Evolutionary conservation across 2,888 invertebrate species (phyloP).

Genomic region (Coleophora flavipennella): DNA sequence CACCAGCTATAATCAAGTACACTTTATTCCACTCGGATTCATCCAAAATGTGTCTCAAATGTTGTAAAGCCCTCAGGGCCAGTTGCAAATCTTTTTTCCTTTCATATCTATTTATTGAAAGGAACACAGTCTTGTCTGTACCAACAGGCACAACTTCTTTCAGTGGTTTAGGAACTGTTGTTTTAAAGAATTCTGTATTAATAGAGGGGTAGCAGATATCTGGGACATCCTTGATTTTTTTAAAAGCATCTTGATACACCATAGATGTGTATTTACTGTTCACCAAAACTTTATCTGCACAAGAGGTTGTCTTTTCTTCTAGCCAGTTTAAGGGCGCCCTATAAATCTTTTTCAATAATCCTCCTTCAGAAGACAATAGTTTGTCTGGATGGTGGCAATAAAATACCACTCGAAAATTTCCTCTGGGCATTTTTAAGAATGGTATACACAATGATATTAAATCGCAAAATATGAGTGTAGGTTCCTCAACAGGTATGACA

Average conservation of each 20-base stretch:
- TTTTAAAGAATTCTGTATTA: conserved; percentile 80
- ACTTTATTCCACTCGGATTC: conserved; percentile 75
- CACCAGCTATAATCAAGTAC: conserved; percentile 95
- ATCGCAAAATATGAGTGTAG: conserved; percentile 93
- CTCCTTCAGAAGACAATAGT: conserved; percentile 84
- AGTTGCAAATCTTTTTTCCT: conserved; percentile 95
- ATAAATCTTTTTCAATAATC: conserved; percentile 85
- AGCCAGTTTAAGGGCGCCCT: conserved; percentile 90
- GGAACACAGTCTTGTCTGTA: conserved; percentile 78
- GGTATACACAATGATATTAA: conserved; percentile 95
- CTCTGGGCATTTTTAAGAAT: conserved; percentile 79
- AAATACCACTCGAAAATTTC: conserved; percentile 82
- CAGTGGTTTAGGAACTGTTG: conserved; percentile 61
- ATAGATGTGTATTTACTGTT: conserved; percentile 97
- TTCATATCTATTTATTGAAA: conserved; percentile 98
- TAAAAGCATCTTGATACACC: conserved; percentile 90
- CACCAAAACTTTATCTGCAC: conserved; percentile 92
- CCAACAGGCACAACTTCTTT: conserved; percentile 66
- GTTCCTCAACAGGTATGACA: conserved; percentile 73
- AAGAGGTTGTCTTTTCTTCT: conserved; percentile 89
- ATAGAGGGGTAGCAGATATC: conserved; percentile 96
- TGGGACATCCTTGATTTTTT: conserved; percentile 78
- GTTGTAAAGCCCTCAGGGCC: conserved; percentile 85
- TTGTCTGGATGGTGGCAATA: conserved; percentile 99
- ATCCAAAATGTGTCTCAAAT: conserved; percentile 69